These are phyloP conservation scores for Plebejus melissa DNA, from an alignment of 2,888 invertebrate genomes.

Conservation along the genomic window DNA sequence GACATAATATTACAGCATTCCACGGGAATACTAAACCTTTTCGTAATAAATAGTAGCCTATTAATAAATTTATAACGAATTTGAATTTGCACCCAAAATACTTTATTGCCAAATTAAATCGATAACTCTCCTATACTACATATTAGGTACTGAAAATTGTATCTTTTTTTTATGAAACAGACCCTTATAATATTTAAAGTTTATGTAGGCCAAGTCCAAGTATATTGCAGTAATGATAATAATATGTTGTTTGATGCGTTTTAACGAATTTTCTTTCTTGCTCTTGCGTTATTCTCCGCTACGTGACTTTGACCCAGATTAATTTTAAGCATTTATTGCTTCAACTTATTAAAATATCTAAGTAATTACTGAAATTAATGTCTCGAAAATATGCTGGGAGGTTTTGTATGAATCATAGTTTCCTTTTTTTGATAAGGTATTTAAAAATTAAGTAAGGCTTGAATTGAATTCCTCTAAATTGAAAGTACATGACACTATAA, in stretches of 20 bases:
- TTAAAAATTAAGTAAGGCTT: neutral
- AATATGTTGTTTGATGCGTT: constrained; percentile 16
- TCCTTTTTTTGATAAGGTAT: neutral
- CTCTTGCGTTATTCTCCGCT: constrained; percentile 19
- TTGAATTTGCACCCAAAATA: too few species aligned
- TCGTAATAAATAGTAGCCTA: too few species aligned
- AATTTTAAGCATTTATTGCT: constrained; percentile 18
- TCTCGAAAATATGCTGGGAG: neutral
- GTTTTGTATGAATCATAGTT: neutral
- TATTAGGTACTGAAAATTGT: too few species aligned
- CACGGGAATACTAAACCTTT: neutral
- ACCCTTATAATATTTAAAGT: neutral
- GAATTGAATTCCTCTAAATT: neutral
- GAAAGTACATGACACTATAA: too few species aligned
- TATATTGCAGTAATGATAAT: constrained; percentile 3
- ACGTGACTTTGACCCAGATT: constrained; percentile 18
- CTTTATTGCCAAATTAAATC: too few species aligned
- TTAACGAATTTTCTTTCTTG: constrained; percentile 22
- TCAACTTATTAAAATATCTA: constrained; percentile 22
- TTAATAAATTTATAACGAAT: too few species aligned
- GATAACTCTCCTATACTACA: too few species aligned
- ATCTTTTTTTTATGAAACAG: too few species aligned
- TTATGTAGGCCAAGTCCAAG: neutral
- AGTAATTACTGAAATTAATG: neutral
- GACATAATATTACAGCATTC: neutral